Conservation (phyloP, 1,140 invertebrate species). For the Diabrotica undecimpunctata region DNA sequence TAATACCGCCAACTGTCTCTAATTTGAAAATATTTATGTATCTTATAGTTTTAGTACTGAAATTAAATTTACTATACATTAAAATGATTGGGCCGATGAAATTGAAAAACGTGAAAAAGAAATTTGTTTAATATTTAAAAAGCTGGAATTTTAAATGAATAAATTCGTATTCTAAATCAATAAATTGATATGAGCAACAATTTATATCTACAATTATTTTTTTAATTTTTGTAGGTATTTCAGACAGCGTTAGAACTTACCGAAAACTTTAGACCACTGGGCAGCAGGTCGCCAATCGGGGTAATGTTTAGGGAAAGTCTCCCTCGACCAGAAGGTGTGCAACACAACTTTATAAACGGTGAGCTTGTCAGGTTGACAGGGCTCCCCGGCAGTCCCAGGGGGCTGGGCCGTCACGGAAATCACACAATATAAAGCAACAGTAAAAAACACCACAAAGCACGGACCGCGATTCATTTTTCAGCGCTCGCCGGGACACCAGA, state of each 20-base stretch:
- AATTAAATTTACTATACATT: no score
- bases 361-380: constrained; percentile 61
- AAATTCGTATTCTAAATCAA: no score
- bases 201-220: no score
- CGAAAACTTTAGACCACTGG: constrained; percentile 86
- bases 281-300: constrained; percentile 87
- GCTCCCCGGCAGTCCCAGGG: constrained; percentile 28
- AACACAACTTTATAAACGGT: constrained; percentile 81
- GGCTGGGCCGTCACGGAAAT: constrained; percentile 19
- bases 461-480: constrained; percentile 13
- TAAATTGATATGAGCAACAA: no score
- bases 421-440: constrained; percentile 24
- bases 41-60: no score
- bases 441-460: constrained; percentile 31
- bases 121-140: no score
- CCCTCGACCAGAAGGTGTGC: constrained; percentile 85
- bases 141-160: no score
- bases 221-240: no score
- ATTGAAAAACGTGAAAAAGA: no score
- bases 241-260: constrained; percentile 54
- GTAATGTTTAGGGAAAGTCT: constrained; percentile 86
- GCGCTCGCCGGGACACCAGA: constrained; percentile 1
- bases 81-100: no score
- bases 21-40: no score
- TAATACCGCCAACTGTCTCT: no score